Conservation (phyloP, 2,113 vertebrate genomes). For the Rhinopomastus cyanomelas region DNA sequence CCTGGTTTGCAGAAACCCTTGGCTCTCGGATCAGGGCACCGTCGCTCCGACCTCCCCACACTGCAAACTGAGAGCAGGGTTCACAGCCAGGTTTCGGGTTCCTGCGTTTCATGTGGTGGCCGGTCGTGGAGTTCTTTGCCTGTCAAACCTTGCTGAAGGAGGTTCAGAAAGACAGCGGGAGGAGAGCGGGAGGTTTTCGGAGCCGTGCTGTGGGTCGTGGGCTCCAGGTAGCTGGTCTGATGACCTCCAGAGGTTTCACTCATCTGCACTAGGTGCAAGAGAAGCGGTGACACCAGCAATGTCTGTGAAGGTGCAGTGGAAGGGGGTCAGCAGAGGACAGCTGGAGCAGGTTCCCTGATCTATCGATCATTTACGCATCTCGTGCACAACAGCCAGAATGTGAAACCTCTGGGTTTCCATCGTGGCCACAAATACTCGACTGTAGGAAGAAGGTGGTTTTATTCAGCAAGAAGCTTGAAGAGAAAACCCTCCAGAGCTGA, state of each 20-base stretch:
- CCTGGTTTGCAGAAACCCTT: background rate
- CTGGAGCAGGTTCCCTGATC: slow-evolving; percentile 61
- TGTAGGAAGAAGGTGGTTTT: slow-evolving; percentile 25
- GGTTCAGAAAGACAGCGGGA: background rate
- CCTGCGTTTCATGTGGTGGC: background rate
- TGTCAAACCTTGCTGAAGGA: too few relatives aligned
- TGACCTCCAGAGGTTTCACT: slow-evolving; percentile 57
- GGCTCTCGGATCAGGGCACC: background rate
- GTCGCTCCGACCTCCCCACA: background rate
- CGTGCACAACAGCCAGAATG: slow-evolving; percentile 9
- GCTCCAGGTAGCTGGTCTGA: background rate
- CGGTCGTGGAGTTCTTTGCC: too few relatives aligned
- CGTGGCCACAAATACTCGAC: slow-evolving; percentile 31
- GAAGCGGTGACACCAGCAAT: slow-evolving; percentile 55
- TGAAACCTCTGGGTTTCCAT: slow-evolving; percentile 48
- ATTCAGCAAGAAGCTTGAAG: slow-evolving; percentile 51
- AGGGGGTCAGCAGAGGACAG: slow-evolving; percentile 49
- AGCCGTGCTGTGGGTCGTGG: background rate
- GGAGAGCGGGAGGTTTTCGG: background rate
- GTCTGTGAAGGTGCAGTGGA: slow-evolving; percentile 64
- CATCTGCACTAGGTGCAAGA: slow-evolving; percentile 38
- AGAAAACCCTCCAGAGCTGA: slow-evolving; percentile 41
- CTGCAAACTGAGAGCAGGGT: background rate
- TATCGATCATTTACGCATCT: slow-evolving; percentile 53
- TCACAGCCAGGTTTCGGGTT: background rate